These are phyloP conservation scores for Anguilla japonica DNA, from an alignment of 2,113 vertebrate genomes.

Conservation along the genomic window DNA sequence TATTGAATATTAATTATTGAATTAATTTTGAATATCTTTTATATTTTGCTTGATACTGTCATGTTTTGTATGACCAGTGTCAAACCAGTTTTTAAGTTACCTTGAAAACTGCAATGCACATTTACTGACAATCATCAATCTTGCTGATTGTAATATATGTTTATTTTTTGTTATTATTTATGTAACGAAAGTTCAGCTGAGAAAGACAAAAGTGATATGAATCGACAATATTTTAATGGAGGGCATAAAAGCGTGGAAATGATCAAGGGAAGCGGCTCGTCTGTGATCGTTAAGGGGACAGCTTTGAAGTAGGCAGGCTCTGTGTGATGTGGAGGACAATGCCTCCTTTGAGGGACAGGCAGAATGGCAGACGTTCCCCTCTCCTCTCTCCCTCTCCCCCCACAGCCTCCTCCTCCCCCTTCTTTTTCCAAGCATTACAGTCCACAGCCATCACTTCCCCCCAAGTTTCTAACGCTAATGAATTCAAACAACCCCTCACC, in stretches of 20 bases:
- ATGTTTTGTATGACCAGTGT: background rate
- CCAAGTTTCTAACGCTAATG: conserved; percentile 60
- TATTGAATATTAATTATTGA: background rate
- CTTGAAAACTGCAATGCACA: background rate
- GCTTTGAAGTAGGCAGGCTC: conserved; percentile 82
- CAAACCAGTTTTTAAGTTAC: background rate
- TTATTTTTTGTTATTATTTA: conserved; percentile 46
- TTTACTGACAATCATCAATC: conserved; percentile 29
- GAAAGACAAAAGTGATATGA: conserved; percentile 77
- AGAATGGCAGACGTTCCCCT: conserved; percentile 65
- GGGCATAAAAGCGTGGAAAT: conserved; percentile 80
- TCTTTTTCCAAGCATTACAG: conserved; percentile 47
- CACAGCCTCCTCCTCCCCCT: background rate
- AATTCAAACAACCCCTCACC: conserved; percentile 66
- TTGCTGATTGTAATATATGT: conserved; percentile 29
- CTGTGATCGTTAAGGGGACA: conserved; percentile 75
- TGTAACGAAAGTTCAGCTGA: conserved; percentile 70
- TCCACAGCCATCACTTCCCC: conserved; percentile 54
- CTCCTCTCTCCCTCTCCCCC: conserved; percentile 26
- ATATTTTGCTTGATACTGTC: background rate
- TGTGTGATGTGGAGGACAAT: conserved; percentile 75
- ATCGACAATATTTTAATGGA: conserved; percentile 78
- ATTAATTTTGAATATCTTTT: background rate
- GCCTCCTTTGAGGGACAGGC: conserved; percentile 72
- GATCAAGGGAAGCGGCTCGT: conserved; percentile 80